A percentile compares a stretch with the other conserved stretches of the same genome.
Evolutionary conservation across 2,888 invertebrate genomes (phyloP).

Genomic region (Tinea trinotella): DNA sequence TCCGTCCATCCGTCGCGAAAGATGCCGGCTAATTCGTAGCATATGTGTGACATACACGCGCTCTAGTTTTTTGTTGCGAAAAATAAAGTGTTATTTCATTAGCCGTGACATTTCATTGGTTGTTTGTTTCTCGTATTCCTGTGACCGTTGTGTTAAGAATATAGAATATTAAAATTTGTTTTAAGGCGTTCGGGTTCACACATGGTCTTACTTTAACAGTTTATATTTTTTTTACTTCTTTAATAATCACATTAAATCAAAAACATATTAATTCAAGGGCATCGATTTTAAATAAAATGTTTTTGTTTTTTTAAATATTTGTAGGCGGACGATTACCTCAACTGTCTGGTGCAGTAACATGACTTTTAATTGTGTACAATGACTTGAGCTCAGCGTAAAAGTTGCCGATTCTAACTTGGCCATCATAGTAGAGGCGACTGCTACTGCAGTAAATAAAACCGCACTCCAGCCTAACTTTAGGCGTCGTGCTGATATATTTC

Average conservation of each 20-base stretch:
- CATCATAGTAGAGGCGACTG: too few species aligned
- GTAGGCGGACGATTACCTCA: too few species aligned
- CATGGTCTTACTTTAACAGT: slow-evolving; percentile 25
- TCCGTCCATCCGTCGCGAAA: slow-evolving; percentile 52
- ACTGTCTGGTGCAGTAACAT: too few species aligned
- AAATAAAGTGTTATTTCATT: slow-evolving; percentile 65
- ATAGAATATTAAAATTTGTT: slow-evolving; percentile 28
- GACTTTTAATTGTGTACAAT: too few species aligned
- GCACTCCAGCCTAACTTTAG: too few species aligned
- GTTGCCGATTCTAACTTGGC: too few species aligned
- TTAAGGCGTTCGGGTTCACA: slow-evolving; percentile 32
- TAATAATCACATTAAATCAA: too few species aligned
- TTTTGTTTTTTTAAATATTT: not conserved
- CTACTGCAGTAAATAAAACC: too few species aligned
- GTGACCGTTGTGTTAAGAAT: not conserved
- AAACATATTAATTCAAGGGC: too few species aligned
- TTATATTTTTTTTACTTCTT: not conserved
- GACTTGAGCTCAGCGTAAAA: too few species aligned
- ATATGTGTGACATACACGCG: slow-evolving; percentile 39
- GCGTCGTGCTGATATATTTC: too few species aligned
- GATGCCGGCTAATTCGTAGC: slow-evolving; percentile 49
- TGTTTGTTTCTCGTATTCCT: slow-evolving; percentile 28
- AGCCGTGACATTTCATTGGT: slow-evolving; percentile 42
- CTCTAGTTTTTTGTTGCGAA: slow-evolving; percentile 51
- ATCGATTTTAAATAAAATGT: not conserved